phyloP scores from a whole-genome alignment of 2,113 vertebrate species.

The Rhombomys opimus region DNA sequence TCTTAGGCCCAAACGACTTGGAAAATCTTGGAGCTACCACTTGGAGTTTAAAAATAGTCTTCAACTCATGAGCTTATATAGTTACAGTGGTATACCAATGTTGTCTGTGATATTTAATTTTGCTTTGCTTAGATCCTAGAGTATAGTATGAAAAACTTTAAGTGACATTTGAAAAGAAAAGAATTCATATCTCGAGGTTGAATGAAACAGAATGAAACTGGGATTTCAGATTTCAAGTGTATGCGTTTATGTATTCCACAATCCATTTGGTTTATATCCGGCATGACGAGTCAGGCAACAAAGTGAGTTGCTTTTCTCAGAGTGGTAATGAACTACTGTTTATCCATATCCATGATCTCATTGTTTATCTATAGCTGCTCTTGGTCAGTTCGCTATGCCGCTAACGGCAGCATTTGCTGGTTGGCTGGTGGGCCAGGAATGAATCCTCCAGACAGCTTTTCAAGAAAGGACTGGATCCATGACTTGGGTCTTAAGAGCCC shows the following conservation, averaged over 20 bases:
- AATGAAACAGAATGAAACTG: not conserved
- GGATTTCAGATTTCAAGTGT: not conserved
- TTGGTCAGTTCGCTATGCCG: not conserved
- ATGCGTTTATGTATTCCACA: not conserved
- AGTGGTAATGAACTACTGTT: not conserved
- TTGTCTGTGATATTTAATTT: not conserved
- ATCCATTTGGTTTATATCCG: not conserved
- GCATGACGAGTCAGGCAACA: not conserved
- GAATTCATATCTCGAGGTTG: not conserved
- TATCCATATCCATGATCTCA: not conserved
- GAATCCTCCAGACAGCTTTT: not conserved
- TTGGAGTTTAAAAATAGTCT: conserved; percentile 3
- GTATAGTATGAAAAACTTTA: conserved; percentile 48
- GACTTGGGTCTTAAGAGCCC: conserved; percentile 18
- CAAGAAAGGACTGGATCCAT: not conserved
- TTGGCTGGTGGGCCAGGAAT: not conserved
- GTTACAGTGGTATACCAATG: not conserved
- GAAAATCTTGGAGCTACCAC: not conserved
- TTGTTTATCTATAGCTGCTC: not conserved
- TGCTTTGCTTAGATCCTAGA: not conserved
- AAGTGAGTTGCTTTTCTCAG: not conserved
- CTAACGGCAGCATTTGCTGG: not conserved
- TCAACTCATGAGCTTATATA: not conserved
- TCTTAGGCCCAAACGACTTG: not conserved
- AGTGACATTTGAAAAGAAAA: conserved; percentile 2